Evolutionary conservation across 2,113 vertebrate species (phyloP), one percentile per base, ranked within the genome.

Genomic region (Onychostoma macrolepis): DNA sequence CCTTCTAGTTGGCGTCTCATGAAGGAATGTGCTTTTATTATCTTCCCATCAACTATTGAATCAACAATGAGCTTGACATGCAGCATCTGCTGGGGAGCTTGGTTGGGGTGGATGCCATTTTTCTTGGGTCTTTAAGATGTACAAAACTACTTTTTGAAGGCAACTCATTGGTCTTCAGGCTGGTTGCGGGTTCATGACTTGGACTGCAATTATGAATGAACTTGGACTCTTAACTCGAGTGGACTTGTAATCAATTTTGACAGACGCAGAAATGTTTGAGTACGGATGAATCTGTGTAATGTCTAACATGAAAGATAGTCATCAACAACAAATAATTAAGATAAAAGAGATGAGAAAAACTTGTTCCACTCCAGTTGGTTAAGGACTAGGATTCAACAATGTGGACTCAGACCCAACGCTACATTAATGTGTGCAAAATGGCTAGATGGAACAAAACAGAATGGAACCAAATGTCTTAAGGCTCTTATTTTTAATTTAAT

Each of bases 1-100:
- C 13, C 45, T 69, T 45, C 45, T 56, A 24, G 11, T 48, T 38
- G 28, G 77, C 28, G 8, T 50, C 71, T 53, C 43, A 53, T 26
- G 50, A 83, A 78, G 71, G 71, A 50, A 36, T 53, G 83, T 50
- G 36, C 41, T 72, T 36, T 36, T 71, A 78, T 38, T 76, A 38
- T 28, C 0, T 86, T 80, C 63, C 24, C 61, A 69, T 48, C 67
- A 76, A 81, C 71, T 71, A 13, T 84, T 11, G 72, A 53, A 83
- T 80, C 36, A 21, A 69, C 67, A 65, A 28, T n/a, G n/a, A 87
- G 76, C 56, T 72, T 13, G 56, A 33, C 79, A 36, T 56, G 12
- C 83, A 48, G 11, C 17, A 33, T 43, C 19, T 65, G 50, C 11
- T 48, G 17, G 11, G n/a, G 61, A 26, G n/a, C 11, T 26, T 74